phyloP scores from a whole-genome alignment of 2,797 vertebrate species.

The Alcedo atthis region DNA sequence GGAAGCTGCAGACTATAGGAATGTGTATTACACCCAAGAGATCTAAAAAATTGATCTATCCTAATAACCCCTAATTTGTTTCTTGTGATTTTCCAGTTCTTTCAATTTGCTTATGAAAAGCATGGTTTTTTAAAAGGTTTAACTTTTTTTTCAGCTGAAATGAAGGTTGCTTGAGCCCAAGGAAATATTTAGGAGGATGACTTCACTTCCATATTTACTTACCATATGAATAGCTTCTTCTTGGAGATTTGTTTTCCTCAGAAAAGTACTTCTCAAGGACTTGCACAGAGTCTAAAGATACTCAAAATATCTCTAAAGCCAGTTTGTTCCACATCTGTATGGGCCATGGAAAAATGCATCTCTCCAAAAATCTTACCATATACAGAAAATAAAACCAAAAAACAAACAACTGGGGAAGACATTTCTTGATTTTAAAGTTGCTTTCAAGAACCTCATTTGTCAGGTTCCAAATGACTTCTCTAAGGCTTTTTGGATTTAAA shows the following conservation, averaged over 20 bases:
- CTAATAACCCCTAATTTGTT: neutral
- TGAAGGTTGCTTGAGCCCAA: neutral
- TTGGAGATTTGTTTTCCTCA: neutral
- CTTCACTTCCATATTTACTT: neutral
- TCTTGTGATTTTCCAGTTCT: neutral
- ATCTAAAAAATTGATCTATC: neutral
- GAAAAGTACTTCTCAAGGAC: neutral
- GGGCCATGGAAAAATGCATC: neutral
- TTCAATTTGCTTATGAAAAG: neutral
- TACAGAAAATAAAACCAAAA: neutral
- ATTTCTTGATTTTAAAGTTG: neutral
- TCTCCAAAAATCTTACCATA: neutral
- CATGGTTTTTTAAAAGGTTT: neutral
- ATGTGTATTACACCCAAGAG: neutral
- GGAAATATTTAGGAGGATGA: neutral
- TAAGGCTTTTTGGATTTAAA: neutral
- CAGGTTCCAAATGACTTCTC: neutral
- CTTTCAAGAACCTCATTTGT: neutral
- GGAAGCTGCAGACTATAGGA: neutral
- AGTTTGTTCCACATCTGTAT: neutral
- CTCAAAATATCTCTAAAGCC: neutral
- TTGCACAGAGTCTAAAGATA: neutral
- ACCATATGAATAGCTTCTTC: neutral
- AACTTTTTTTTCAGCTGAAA: neutral
- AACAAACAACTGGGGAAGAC: neutral